Evolutionary conservation across 53 echinoderm and acorn worm genomes (phyloP), one percentile per base, ranked within the genome.

Genomic region (Holothuria scabra): DNA sequence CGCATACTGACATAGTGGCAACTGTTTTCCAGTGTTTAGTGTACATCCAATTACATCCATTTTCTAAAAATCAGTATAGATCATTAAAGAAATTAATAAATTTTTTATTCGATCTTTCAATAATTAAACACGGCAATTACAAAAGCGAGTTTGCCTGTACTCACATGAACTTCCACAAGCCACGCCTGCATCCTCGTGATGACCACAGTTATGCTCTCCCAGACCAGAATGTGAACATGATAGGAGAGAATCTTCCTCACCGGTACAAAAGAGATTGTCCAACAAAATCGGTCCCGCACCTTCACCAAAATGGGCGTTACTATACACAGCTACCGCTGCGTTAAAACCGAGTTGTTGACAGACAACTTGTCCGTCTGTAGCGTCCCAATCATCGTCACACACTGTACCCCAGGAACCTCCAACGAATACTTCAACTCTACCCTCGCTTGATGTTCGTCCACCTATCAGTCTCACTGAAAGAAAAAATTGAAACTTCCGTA

Each of bases 331-430:
- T 19, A 59, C 33, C 44, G 85, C 93, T 18, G 78, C 41, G 56
- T 46, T 68, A 44, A 81, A 85, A 19, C 85, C 91, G 12, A 88
- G 62, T 62, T 85, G 70, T 11, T 79, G 67, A 60, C 87, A 86
- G 38, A 85, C 86, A 0, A 91, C 88, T 2, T 46, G 24, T 28
- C 88, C 93, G 22, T 91, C 89, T 7, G 38, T 52, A n/a, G 68
- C 5, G 37, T 85, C 87, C 88, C 88, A 91, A 22, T n/a, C 28
- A 37, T 91, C 85, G 38, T 85, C 92, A 60, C 92, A 91, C 14
- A 91, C 86, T 12, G 88, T 67, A 12, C 83, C 86, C 91, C 91
- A 88, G 16, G 61, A 59, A 11, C 86, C 88, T 19, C 61, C 72
- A 12, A 80, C 74, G 75, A 80, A 76, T 34, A 87, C 62, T 57